Evolutionary conservation across 2,888 invertebrate species (phyloP), one percentile per base, ranked within the genome.

Genomic region (Stegophylla sp.): DNA sequence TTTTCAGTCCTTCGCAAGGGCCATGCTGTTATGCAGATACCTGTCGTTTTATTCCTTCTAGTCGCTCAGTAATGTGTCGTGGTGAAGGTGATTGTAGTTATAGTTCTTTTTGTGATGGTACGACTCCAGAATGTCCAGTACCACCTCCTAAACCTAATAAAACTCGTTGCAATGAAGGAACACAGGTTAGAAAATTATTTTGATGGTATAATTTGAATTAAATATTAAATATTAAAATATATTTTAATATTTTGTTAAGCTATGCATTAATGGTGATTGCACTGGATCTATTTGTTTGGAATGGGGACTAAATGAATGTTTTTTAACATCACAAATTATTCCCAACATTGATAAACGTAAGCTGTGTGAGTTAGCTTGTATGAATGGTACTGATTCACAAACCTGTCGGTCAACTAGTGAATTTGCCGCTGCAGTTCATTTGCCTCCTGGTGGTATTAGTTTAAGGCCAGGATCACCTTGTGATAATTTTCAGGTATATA

Each of bases 291-390:
- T 98, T 85, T 99, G 99, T 87, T 89, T 96, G 82, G 93, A 94
- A 85, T 97, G 97, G 92, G 94, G 94, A 86, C 91, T 98, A 89
- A 92, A 92, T 75, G 97, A 98, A 86, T 99, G 98, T 86, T 98
- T 98, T 88, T 90, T 97, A 74, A 95, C 96, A 10, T 93, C 94
- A 45, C 90, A 91, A 84, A 91, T 92, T 72, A 90, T 90, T 84
- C 90, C 91, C 82, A 92, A 92, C 83, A 92, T 92, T 81, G 91
- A 95, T 87, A 92, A 95, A 85, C 89, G 95, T 83, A 92, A 93
- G 86, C 89, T 98, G 81, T 99, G 99, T 88, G 97, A 97, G 87
- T 90, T 99, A 83, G 98, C 98, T n/a, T 99, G 99, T 87, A 94
- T 95, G 88, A 93, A 92, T 85, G 93, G 93, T 41, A 91, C 92